These are phyloP conservation scores for Notodonta dromedarius DNA, from an alignment of 2,888 invertebrate genomes.

Conservation along the genomic window DNA sequence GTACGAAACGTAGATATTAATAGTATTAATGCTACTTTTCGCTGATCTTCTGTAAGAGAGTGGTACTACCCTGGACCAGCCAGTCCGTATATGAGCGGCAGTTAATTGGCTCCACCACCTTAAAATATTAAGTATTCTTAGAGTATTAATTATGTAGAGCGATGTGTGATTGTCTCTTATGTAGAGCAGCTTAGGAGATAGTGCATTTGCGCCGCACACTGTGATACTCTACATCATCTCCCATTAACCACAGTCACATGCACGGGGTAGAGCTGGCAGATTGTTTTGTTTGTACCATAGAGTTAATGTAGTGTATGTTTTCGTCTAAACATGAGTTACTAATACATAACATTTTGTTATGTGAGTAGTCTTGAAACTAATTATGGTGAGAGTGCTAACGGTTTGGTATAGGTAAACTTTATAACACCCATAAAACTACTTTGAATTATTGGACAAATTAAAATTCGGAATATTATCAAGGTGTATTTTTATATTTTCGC, in stretches of 20 bases:
- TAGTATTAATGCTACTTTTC: too few relatives aligned
- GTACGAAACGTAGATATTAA: too few relatives aligned
- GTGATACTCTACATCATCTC: constrained; percentile 71
- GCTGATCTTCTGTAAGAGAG: too few relatives aligned
- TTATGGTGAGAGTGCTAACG: neutral
- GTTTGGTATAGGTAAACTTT: neutral
- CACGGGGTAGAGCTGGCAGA: constrained; percentile 13
- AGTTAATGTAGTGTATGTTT: too few relatives aligned
- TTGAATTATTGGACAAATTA: neutral
- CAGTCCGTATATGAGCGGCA: too few relatives aligned
- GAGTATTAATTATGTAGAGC: constrained; percentile 39
- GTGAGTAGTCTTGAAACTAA: neutral
- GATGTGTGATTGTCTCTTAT: constrained; percentile 56
- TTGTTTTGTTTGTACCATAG: neutral
- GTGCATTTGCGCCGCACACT: constrained; percentile 64
- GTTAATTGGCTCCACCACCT: too few relatives aligned
- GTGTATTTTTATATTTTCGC: neutral
- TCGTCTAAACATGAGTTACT: too few relatives aligned
- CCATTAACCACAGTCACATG: constrained; percentile 42
- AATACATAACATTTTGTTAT: too few relatives aligned
- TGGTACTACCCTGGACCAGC: too few relatives aligned
- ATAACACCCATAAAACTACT: neutral
- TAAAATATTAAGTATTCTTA: constrained; percentile 14
- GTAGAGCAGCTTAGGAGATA: constrained; percentile 60
- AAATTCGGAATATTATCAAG: neutral